Base-by-base conservation (phyloP, 2,113 vertebrate genomes). In the Ifrita kowaldi region DNA sequence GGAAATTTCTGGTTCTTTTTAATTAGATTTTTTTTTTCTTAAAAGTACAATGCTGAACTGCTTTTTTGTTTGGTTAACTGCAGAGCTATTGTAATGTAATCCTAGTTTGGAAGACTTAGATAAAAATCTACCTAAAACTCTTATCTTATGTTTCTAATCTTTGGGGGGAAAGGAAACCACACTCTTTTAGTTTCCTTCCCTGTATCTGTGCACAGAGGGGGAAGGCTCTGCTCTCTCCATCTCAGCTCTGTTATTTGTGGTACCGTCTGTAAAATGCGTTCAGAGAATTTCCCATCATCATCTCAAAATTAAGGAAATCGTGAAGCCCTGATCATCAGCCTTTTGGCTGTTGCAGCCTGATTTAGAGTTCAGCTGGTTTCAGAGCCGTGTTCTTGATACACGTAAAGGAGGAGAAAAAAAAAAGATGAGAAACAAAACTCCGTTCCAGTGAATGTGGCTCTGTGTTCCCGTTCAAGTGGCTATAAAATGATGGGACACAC, bases 131-230 rank as follows among this genome's bases (percentile, higher is more conserved):
- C 33, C 32, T 39, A n/a, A 53, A 78, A 30, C 22, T 53, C 33
- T 7, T 35, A 18, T 20, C 30, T 52, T 75, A 44, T 42, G 24
- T 74, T 80, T 92, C 46, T 84, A 11, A 49, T 73, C 71, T 50
- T 50, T 69, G 19, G 5, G 3, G 5, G 6, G 23, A 10, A 37
- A 32, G 37, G 67, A 82, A 76, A 52, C 50, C 37, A 17, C 8
- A 1, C 13, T 81, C 3, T 20, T 20, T 30, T 11, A 32, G 65
- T 83, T 80, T 73, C 53, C 35, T 70, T 70, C 32, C 19, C 28
- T 44, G 16, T 63, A 9, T 46, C 46, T 15, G 6, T 62, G 6
- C 17, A 8, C 19, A 10, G 0, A 0, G 0, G 0, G 44, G 33
- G 37, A 76, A 13, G n/a, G 27, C 57, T 80, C 67, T 68, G 11